Base-by-base conservation (phyloP, 2,888 invertebrate genomes). In the Eupithecia tripunctaria region DNA sequence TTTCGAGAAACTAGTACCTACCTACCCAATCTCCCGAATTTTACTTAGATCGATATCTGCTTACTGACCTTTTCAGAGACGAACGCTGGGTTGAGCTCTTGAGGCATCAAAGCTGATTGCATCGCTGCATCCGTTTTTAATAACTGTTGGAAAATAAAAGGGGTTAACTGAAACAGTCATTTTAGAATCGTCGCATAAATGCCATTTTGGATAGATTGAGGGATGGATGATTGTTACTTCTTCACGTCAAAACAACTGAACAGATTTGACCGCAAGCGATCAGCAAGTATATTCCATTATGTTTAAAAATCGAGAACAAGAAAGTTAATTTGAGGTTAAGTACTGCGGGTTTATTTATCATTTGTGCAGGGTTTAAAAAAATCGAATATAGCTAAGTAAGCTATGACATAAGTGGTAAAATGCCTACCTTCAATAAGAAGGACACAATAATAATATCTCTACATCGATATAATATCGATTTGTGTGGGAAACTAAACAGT, bases 51-150 rank as follows among this genome's bases (percentile, higher is more conserved):
- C 29, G 29, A 29, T 29, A 4, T 43, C 47, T n/a, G 47, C 8
- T 51, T 60, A 63, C 21, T 63, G 36, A 90, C 89, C 85, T 91
- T 88, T 32, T 84, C 86, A 4, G 90, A 76, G n/a, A 87, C 80
- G 70, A 90, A 91, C 0, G 81, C 86, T 0, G 93, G 89, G 67
- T 93, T 93, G 29, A 93, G 60, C 64, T 93, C 92, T 73, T 93
- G 93, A 0, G 93, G 93, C 86, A 93, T 92, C 65, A 92, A 74
- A 0, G 86, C 87, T 7, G 92, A 86, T 71, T 94, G 91, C 29
- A 91, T 60, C 27, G 90, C 89, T 0, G 86, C 93, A 80, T 93
- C 92, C 66, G 80, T 83, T 68, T 84, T 82, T 25, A 84, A 32
- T 59, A 67, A 68, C 79, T 79, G 68, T 56, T 56, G 56, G 56